phyloP scores from a whole-genome alignment of 2,888 invertebrate species.

The Plagiodera versicolora region DNA sequence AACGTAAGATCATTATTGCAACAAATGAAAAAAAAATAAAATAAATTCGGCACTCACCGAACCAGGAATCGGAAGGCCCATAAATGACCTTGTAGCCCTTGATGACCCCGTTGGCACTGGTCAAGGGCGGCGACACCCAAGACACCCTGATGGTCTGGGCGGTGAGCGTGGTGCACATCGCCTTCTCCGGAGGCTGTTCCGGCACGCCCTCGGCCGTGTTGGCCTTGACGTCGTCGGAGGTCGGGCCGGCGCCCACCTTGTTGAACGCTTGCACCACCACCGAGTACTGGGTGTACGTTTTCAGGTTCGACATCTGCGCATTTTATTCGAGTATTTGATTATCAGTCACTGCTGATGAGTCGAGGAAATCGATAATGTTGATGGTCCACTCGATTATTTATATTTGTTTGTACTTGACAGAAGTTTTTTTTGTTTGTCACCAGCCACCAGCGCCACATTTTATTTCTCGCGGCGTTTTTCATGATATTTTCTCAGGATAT shows the following conservation, averaged over 20 bases:
- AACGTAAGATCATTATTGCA: too few relatives aligned
- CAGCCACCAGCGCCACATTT: too few relatives aligned
- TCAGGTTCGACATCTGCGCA: conserved; percentile 52
- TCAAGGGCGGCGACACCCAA: conserved; percentile 92
- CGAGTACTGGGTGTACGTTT: conserved; percentile 94
- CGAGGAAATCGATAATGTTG: too few relatives aligned
- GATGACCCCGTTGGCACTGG: conserved; percentile 90
- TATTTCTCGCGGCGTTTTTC: too few relatives aligned
- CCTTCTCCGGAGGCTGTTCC: conserved; percentile 89
- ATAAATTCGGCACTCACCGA: conserved; percentile 62
- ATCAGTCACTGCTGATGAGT: too few relatives aligned
- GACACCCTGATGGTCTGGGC: conserved; percentile 93
- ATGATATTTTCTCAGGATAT: too few relatives aligned
- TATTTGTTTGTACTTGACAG: too few relatives aligned
- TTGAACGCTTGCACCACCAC: conserved; percentile 95
- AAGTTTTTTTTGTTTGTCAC: too few relatives aligned
- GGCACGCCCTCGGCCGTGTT: conserved; percentile 94
- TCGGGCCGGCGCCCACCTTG: conserved; percentile 89
- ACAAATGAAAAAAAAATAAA: too few relatives aligned
- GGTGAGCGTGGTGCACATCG: conserved; percentile 88
- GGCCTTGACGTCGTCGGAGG: conserved; percentile 84
- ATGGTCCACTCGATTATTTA: too few relatives aligned
- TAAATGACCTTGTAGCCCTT: conserved; percentile 95
- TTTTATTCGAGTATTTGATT: too few relatives aligned
- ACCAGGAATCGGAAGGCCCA: conserved; percentile 89